Evolutionary conservation across 2,888 invertebrate genomes (phyloP), one percentile per base, ranked within the genome.

Genomic region (Agrotis ipsilon): DNA sequence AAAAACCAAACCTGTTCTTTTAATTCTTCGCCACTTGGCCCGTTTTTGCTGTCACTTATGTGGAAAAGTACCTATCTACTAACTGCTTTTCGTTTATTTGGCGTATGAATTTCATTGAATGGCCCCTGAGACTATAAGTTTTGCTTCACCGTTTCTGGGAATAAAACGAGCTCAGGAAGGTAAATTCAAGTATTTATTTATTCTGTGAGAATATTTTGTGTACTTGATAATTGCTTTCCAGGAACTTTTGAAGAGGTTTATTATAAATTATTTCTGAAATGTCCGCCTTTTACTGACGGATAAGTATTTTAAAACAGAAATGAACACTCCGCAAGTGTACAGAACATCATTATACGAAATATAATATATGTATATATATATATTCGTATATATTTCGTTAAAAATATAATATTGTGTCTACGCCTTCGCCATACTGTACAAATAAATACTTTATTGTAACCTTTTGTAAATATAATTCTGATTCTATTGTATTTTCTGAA

Each of bases 121-220:
- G 13, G 21, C 46, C 46, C 58, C 39, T 43, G 45, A 65, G 19
- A 61, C 57, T 66, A 61, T 45, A 52, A 61, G 67, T 58, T 65
- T 61, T 55, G 24, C 59, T 61, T 1, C 4, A 68, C 57, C 19
- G 24, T 61, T 72, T 63, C 52, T 58, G 21, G 18, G 16, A 81
- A 81, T 73, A 59, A 62, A 62, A 70, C 13, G 51, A 61, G 66
- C 51, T 66, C 52, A 72, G 45, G 55, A 49, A 48, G 58, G 19
- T n/a, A 14, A 55, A 64, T 51, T 24, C n/a, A 5, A 39, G 32
- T 18, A 24, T 57, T 72, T 67, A 39, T 57, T 52, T 49, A n/a
- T 57, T 43, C 14, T 70, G n/a, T 24, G n/a, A 39, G 48, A 46
- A 18, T 5, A 43, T 68, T 81, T 61, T 21, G 21, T 61, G 18